Base-by-base conservation (phyloP, 53 echinoderm and acorn worm genomes). In the Luidia sarsii region DNA sequence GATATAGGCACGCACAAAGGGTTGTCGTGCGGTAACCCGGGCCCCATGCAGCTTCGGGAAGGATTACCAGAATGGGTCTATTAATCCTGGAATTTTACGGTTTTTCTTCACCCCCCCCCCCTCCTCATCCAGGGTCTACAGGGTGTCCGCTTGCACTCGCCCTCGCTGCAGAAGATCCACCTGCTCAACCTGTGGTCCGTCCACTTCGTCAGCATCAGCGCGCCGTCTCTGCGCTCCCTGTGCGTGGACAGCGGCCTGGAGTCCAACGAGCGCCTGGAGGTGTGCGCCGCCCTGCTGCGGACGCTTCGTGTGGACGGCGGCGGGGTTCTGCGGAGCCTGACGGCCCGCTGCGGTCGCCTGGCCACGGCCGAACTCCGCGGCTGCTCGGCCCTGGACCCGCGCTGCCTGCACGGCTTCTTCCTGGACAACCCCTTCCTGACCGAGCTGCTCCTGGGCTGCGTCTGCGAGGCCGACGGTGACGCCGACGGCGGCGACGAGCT, bases 101-200 rank as follows among this genome's bases (percentile, higher is more conserved):
- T n/a, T n/a, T n/a, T n/a, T n/a, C n/a, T n/a, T n/a, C n/a, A n/a
- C n/a, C n/a, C 32, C 32, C 24, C 14, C 35, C 50, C 31, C 25
- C 57, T 71, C 60, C 54, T 41, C 80, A 45, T 62, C 28, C 82
- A 95, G 92, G 87, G 85, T 61, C 85, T 95, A 21, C 90, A 95
- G 22, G 96, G 96, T 22, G 80, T 95, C 19, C 92, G 92, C 18
- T 79, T 95, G 5, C 67, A 68, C 14, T 95, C 96, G 18, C 11
- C 73, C 33, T 92, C 92, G 21, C 72, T 95, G 29, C 88, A 93
- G 80, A 92, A 92, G 80, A 64, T 95, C 2, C 56, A 74, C 50
- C 79, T 95, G 23, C 85, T 87, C 61, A 92, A 91, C 64, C 66
- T 95, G 28, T 93, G 96, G 96, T 95, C 96, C 1, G 90, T 92